Evolutionary conservation across 2,113 vertebrate species (phyloP), one percentile per base, ranked within the genome.

Genomic region (Podarcis muralis): DNA sequence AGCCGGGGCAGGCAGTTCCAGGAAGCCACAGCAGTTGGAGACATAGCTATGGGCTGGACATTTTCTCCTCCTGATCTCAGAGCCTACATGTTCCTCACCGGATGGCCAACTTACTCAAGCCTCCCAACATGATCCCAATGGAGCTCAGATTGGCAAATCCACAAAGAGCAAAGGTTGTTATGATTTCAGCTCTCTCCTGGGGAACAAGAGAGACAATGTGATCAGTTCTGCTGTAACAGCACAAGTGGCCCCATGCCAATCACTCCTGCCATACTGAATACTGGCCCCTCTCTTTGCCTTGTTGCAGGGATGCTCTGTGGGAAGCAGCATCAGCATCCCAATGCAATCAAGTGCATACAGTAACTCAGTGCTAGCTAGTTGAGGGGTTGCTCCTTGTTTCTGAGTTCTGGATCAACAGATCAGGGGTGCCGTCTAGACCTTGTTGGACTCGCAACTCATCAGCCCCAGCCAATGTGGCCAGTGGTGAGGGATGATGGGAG

Each of bases 61-160:
- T 18, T 18, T 23, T 72, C 59, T 40, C 62, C 62, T 27, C 62
- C 62, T 18, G 15, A 11, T 3, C 37, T 0, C 0, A 32, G 35
- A 59, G 80, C 74, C 59, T 35, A n/a, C 6, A 59, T 5, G 1
- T 15, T 43, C 27, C 15, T 32, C 0, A 0, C 0, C 25, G 53
- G 0, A 4, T 8, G 65, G 23, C 8, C 35, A 25, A 96, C 99
- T 98, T 95, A 99, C 99, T 92, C 32, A 99, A 95, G 89, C 97
- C 98, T 94, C 99, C 98, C 69, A 99, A 97, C 95, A 97, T 95
- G 94, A 99, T 98, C 25, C 99, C 99, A 1, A 99, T 96, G 81
- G 98, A 99, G 93, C 98, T 98, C 88, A 99, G 89, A 95, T 99
- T 99, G 92, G 98, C 98, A 2, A 99, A 99, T 66, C 98, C 98